phyloP scores from a whole-genome alignment of 2,888 invertebrate species.

The Trissolcus brochymenae region DNA sequence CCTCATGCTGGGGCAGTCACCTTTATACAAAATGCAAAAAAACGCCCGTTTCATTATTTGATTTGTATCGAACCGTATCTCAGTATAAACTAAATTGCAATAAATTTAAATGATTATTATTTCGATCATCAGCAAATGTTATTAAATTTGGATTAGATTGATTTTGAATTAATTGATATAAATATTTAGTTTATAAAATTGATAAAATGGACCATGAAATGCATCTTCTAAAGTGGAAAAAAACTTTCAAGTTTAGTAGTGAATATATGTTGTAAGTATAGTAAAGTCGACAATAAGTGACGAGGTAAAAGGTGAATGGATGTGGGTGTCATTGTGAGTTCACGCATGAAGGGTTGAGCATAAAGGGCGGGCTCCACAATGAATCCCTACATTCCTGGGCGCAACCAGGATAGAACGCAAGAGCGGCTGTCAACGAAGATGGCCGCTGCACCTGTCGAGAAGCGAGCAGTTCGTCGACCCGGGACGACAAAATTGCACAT shows the following conservation, averaged over 20 bases:
- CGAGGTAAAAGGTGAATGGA: background rate
- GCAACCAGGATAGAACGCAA: conserved; percentile 46
- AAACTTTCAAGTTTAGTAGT: background rate
- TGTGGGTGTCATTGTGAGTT: background rate
- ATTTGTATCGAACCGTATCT: too few relatives aligned
- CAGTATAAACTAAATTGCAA: too few relatives aligned
- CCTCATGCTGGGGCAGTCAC: too few relatives aligned
- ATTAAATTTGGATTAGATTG: too few relatives aligned
- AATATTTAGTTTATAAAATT: background rate
- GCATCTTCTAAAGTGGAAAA: background rate
- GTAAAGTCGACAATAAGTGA: background rate
- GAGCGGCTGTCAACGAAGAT: conserved; percentile 54
- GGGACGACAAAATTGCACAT: conserved; percentile 39
- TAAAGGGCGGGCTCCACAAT: conserved; percentile 14
- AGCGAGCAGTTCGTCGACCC: conserved; percentile 53
- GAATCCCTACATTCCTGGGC: conserved; percentile 36
- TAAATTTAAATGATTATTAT: too few relatives aligned
- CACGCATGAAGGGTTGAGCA: conserved; percentile 8
- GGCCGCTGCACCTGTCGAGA: conserved; percentile 56
- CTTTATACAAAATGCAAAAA: too few relatives aligned
- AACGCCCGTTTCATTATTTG: too few relatives aligned
- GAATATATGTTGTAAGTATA: background rate
- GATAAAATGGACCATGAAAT: background rate
- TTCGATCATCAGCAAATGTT: too few relatives aligned
- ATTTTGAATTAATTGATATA: too few relatives aligned